Evolutionary conservation across 2,797 vertebrate species (phyloP), one percentile per base, ranked within the genome.

Genomic region (Nyctibius grandis): DNA sequence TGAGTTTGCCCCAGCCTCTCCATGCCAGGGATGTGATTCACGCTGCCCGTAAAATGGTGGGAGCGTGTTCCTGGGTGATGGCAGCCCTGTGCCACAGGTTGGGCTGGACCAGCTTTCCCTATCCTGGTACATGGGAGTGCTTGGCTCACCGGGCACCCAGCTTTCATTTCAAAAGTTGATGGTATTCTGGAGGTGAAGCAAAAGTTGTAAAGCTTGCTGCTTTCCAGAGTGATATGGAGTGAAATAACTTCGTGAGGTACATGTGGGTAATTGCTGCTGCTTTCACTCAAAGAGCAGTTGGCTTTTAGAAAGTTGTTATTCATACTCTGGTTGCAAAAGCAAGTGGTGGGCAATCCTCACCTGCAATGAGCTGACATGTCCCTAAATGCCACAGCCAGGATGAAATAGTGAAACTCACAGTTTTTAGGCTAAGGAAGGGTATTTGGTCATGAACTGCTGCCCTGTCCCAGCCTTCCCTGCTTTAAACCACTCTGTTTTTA

Each of bases 31-130:
- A 12, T 1, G 5, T 28, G 76, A n/a, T 60, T 85, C 51, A 42
- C 0, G 0, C 57, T 50, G 45, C 45, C 21, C 0, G 1, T 48
- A n/a, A 60, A 70, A 44, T 6, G 8, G 34, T 56, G 12, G 63
- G 40, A 86, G 12, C 13, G 1, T 29, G 22, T 10, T 68, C n/a
- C 45, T 3, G 5, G n/a, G 7, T 73, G 45, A 26, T 26, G 34
- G 44, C 50, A 63, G 25, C 44, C 29, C 23, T 28, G 14, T n/a
- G 47, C 26, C 6, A 4, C 47, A 2, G 3, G 11, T 10, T 72
- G 67, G 33, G 40, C n/a, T 47, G 50, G 79, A 47, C 11, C 0
- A 0, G 4, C 51, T 92, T 85, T 76, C 75, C 11, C 21, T 53
- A 4, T 12, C 48, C 22, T 6, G 12, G 9, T 33, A 56, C 20